Percentiles rank a stretch among this genome's conserved stretches.
Evolutionary conservation across 2,888 invertebrate species (phyloP).

Genomic region (Cephus pygmeus): DNA sequence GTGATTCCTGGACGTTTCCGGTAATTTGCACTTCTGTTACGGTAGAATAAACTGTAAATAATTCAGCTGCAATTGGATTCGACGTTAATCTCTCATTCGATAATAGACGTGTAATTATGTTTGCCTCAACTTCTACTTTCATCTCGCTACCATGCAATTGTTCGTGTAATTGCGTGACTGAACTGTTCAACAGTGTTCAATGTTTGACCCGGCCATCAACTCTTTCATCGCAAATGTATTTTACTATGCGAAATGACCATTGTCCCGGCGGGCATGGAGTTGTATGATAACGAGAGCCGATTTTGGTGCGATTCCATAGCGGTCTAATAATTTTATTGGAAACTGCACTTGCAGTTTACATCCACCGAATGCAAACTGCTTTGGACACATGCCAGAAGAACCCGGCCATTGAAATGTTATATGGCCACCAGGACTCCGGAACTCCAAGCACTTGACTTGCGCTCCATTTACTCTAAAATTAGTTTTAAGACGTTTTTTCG

Average conservation of each 20-base stretch:
- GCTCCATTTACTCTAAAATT: slow-evolving; percentile 44
- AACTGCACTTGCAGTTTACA: slow-evolving; percentile 46
- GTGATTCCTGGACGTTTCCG: not conserved
- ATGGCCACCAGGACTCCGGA: slow-evolving; percentile 23
- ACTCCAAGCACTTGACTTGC: slow-evolving; percentile 23
- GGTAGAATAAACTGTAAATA: not conserved
- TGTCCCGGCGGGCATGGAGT: not conserved
- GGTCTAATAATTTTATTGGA: slow-evolving; percentile 49
- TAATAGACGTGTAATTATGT: slow-evolving; percentile 20
- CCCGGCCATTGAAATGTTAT: slow-evolving; percentile 51
- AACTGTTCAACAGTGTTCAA: not conserved
- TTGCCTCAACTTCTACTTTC: slow-evolving; percentile 10
- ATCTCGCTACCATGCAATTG: not conserved
- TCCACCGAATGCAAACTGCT: slow-evolving; percentile 48
- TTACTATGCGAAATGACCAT: not conserved
- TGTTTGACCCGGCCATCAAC: not conserved
- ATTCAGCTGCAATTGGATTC: not conserved
- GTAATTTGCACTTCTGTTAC: not conserved
- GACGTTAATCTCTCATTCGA: slow-evolving; percentile 27
- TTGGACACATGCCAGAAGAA: slow-evolving; percentile 51
- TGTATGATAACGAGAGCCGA: not conserved
- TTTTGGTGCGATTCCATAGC: not conserved
- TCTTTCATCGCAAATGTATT: not conserved
- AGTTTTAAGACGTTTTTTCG: slow-evolving; percentile 30
- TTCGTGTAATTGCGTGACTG: not conserved